Conservation (phyloP, 1,140 invertebrate species). For the Calliphora vicina region DNA sequence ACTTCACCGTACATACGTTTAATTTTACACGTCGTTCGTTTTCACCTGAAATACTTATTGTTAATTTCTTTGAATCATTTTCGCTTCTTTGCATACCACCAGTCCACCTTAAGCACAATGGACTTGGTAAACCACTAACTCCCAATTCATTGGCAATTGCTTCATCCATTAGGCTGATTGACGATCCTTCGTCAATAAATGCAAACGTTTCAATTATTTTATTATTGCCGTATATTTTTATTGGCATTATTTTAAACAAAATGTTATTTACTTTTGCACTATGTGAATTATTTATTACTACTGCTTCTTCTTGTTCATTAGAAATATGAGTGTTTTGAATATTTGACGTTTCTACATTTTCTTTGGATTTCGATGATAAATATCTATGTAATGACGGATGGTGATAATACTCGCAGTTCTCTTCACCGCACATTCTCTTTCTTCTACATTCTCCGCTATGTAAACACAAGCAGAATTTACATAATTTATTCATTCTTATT, state of each 20-base stretch:
- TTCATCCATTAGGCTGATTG: slow-evolving; percentile 19
- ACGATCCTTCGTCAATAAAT: background rate
- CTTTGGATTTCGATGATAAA: background rate
- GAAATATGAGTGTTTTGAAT: no score
- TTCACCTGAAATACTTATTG: background rate
- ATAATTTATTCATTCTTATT: slow-evolving; percentile 3
- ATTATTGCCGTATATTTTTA: slow-evolving; percentile 15
- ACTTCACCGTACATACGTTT: background rate
- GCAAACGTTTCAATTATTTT: slow-evolving; percentile 23
- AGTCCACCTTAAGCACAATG: background rate
- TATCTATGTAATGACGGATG: background rate
- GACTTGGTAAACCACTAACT: background rate
- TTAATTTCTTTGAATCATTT: background rate
- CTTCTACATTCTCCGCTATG: background rate
- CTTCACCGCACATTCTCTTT: background rate
- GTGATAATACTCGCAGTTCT: background rate
- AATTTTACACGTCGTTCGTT: background rate
- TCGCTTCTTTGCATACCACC: background rate
- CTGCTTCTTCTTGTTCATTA: background rate
- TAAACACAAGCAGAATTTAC: background rate
- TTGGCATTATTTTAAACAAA: slow-evolving; percentile 25
- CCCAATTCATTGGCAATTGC: background rate
- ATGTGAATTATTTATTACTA: background rate
- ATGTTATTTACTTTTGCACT: background rate
- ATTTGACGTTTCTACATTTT: background rate